These are phyloP conservation scores for Phaetusa simplex DNA, from an alignment of 2,113 vertebrate species.

Conservation along the genomic window DNA sequence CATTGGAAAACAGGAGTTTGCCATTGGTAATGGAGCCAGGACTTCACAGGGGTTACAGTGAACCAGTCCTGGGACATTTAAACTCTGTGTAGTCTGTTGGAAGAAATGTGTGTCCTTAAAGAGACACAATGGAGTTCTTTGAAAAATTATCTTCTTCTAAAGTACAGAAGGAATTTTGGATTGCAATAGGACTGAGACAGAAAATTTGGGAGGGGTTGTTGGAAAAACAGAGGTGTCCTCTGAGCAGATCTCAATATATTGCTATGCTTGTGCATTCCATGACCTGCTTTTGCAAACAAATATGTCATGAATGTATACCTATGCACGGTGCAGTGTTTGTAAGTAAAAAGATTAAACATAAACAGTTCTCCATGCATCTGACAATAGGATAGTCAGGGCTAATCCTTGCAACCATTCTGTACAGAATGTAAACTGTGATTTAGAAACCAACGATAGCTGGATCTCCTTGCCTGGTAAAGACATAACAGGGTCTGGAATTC, in stretches of 20 bases:
- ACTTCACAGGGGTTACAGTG: neutral
- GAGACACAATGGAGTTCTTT: neutral
- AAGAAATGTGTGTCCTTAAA: neutral
- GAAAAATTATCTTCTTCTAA: neutral
- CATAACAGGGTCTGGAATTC: neutral
- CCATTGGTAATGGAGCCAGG: accelerated
- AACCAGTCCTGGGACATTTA: neutral
- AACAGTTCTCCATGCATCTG: neutral
- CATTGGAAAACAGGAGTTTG: neutral
- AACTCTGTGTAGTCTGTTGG: neutral
- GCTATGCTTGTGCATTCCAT: neutral
- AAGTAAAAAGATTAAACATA: neutral
- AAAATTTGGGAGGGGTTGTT: neutral
- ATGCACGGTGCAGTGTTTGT: neutral
- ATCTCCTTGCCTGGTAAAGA: neutral
- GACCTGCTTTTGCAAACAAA: neutral
- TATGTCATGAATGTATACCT: neutral
- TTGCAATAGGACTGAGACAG: neutral
- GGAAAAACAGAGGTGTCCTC: neutral
- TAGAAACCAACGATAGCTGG: neutral
- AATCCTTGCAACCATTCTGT: neutral
- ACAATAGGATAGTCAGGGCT: neutral
- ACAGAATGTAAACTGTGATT: neutral
- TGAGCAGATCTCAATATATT: neutral
- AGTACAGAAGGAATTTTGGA: neutral